These are phyloP conservation scores for Papilio helenus DNA, from an alignment of 1,140 invertebrate genomes.

Conservation along the genomic window DNA sequence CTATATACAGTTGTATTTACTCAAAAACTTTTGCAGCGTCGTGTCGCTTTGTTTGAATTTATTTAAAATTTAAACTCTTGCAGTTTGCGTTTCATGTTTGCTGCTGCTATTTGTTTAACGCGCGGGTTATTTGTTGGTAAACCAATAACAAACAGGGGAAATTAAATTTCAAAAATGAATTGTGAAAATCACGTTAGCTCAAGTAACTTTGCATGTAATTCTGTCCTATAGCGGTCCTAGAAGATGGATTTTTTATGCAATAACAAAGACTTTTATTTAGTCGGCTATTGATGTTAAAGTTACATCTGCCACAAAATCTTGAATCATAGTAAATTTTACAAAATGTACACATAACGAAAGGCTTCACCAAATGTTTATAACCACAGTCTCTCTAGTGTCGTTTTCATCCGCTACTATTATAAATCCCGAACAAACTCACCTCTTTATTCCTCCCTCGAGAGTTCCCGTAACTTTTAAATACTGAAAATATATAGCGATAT, in stretches of 20 bases:
- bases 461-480: slow-evolving; percentile 7
- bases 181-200: neutral
- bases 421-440: slow-evolving; percentile 20
- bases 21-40: slow-evolving; percentile 7
- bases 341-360: neutral
- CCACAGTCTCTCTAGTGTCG: slow-evolving; percentile 17
- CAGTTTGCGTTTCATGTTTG: slow-evolving; percentile 21
- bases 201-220: too few species aligned
- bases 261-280: too few species aligned
- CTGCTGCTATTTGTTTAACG: slow-evolving; percentile 8
- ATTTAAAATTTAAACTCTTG: slow-evolving; percentile 26
- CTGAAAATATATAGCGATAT: slow-evolving; percentile 21
- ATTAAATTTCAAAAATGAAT: neutral
- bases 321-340: neutral
- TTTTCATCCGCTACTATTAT: slow-evolving; percentile 15
- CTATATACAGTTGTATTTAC: neutral
- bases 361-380: neutral
- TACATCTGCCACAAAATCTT: too few species aligned
- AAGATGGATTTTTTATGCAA: too few species aligned
- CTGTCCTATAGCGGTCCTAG: too few species aligned
- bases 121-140: neutral
- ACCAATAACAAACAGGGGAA: neutral
- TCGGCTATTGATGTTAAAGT: too few species aligned
- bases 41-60: slow-evolving; percentile 15
- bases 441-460: slow-evolving; percentile 14